A percentile compares a stretch with the other conserved stretches of the same genome.
phyloP scores from a whole-genome alignment of 2,888 invertebrate genomes.

The Diaprepes abbreviatus region DNA sequence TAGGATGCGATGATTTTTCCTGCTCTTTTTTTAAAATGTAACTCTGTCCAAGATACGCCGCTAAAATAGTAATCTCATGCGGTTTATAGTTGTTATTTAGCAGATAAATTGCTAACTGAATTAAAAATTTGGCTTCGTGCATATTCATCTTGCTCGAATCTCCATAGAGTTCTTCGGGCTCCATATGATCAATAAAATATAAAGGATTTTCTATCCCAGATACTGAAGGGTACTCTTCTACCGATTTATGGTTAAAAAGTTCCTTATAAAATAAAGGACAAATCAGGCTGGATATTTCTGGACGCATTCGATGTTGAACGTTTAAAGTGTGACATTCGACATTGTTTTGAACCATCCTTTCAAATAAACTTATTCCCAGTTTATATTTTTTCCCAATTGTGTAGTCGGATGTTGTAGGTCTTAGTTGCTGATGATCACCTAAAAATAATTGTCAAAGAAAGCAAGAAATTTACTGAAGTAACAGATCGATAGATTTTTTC shows the following conservation, averaged over 20 bases:
- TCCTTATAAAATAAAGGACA: slow-evolving; percentile 78
- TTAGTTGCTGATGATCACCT: slow-evolving; percentile 75
- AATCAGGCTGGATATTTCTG: slow-evolving; percentile 73
- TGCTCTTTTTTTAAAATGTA: slow-evolving; percentile 70
- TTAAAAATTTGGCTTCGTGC: slow-evolving; percentile 76
- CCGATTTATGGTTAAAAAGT: slow-evolving; percentile 74
- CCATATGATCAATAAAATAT: slow-evolving; percentile 72
- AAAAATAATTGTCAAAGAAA: slow-evolving; percentile 70
- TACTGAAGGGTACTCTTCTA: slow-evolving; percentile 72
- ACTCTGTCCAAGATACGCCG: slow-evolving; percentile 80
- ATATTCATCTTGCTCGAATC: slow-evolving; percentile 72
- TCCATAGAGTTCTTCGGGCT: slow-evolving; percentile 16
- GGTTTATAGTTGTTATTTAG: slow-evolving; percentile 70
- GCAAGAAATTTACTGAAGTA: too few relatives aligned
- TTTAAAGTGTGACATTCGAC: slow-evolving; percentile 64
- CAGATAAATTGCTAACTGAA: slow-evolving; percentile 74
- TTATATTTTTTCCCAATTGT: slow-evolving; percentile 75
- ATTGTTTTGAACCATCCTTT: slow-evolving; percentile 79
- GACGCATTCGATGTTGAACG: slow-evolving; percentile 84
- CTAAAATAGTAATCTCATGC: slow-evolving; percentile 79
- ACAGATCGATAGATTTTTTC: too few relatives aligned
- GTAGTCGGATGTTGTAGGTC: slow-evolving; percentile 79
- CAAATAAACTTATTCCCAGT: slow-evolving; percentile 81
- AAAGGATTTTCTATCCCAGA: slow-evolving; percentile 75
- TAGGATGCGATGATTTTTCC: slow-evolving; percentile 38